Conservation (phyloP, 2,888 invertebrate species). For the Caenorhabditis drosophilae region DNA sequence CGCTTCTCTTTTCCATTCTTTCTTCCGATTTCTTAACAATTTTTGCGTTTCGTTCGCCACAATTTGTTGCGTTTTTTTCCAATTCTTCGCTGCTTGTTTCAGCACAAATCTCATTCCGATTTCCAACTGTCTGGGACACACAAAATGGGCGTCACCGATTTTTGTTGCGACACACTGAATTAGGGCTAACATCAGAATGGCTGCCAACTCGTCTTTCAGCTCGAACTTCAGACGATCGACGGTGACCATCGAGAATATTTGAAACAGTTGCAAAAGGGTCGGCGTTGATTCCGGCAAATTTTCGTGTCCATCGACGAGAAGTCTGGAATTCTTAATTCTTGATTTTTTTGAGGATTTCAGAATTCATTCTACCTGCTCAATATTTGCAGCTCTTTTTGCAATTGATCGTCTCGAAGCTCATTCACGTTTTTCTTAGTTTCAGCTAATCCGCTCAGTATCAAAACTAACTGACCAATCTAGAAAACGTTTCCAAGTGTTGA, state of each 20-base stretch:
- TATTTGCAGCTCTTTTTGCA: not conserved
- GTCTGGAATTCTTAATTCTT: too few relatives aligned
- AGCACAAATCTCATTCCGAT: slow-evolving; percentile 21
- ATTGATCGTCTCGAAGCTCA: not conserved
- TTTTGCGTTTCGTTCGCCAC: slow-evolving; percentile 7
- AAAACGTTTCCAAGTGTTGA: not conserved
- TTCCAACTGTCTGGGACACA: slow-evolving; percentile 24
- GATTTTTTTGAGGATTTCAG: too few relatives aligned
- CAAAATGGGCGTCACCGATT: slow-evolving; percentile 23
- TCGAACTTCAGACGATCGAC: slow-evolving; percentile 16
- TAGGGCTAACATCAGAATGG: slow-evolving; percentile 18
- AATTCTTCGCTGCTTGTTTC: slow-evolving; percentile 11
- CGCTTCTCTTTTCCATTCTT: slow-evolving; percentile 6
- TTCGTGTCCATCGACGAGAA: slow-evolving; percentile 5
- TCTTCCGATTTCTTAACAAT: slow-evolving; percentile 9
- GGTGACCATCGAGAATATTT: slow-evolving; percentile 21
- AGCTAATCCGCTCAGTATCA: slow-evolving; percentile 14
- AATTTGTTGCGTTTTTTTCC: not conserved
- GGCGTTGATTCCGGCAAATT: slow-evolving; percentile 17
- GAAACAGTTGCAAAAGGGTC: slow-evolving; percentile 19
- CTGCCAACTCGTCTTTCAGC: slow-evolving; percentile 23
- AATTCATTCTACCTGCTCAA: not conserved
- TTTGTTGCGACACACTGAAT: slow-evolving; percentile 19
- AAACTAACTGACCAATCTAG: slow-evolving; percentile 19
- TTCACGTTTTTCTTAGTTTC: not conserved